Percentiles rank a stretch among this genome's conserved stretches.
Conservation (phyloP, 2,888 invertebrate genomes). For the Chrysotoxum bicinctum region DNA sequence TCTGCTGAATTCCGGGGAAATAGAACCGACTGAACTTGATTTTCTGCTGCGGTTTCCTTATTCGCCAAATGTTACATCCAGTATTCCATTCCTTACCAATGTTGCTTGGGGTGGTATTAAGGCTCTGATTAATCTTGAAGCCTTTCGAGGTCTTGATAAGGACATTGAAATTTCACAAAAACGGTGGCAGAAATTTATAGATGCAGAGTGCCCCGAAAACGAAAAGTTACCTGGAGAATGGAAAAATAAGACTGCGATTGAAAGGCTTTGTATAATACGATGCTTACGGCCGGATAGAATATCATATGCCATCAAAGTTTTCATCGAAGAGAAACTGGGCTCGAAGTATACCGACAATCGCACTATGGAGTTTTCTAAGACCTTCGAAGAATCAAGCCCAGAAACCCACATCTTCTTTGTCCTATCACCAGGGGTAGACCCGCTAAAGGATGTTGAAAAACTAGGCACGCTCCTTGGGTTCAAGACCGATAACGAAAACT, state of each 20-base stretch:
- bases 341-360: conserved; percentile 90
- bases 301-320: conserved; percentile 91
- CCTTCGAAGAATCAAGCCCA: conserved; percentile 92
- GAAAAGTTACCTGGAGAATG: conserved; percentile 98
- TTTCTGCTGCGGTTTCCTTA: conserved; percentile 93
- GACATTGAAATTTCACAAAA: conserved; percentile 96
- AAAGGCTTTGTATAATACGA: conserved; percentile 95
- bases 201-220: conserved; percentile 95
- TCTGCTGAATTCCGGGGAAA: conserved; percentile 83
- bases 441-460: conserved; percentile 95
- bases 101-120: conserved; percentile 92
- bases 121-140: conserved; percentile 88
- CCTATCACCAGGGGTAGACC: conserved; percentile 96
- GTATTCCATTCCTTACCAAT: conserved; percentile 92
- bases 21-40: conserved; percentile 90
- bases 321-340: conserved; percentile 95
- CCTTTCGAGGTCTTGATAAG: conserved; percentile 92
- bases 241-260: conserved; percentile 93
- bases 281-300: conserved; percentile 95
- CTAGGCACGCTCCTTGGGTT: conserved; percentile 91
- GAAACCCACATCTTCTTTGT: conserved; percentile 96
- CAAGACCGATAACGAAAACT: conserved; percentile 89
- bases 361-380: conserved; percentile 90
- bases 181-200: conserved; percentile 95
- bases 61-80: conserved; percentile 87